Conservation (phyloP, 2,797 vertebrate genomes). For the Clarias fuscus region DNA sequence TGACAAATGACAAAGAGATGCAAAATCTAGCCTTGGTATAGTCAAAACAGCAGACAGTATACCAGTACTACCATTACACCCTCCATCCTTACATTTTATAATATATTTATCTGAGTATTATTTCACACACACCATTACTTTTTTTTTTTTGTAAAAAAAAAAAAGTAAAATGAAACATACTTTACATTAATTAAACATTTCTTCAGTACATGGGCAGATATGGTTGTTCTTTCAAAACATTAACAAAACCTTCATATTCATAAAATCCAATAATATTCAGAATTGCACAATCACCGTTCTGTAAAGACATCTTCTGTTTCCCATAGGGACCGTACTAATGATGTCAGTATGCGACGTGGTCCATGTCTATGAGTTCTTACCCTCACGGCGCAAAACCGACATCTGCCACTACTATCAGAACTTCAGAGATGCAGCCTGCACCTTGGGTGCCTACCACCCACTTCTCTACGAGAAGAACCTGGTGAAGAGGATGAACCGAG, state of each 20-base stretch:
- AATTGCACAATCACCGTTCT: not conserved
- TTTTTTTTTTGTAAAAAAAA: too few relatives aligned
- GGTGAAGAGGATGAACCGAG: conserved; percentile 79
- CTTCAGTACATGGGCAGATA: not conserved
- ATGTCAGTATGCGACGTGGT: conserved; percentile 81
- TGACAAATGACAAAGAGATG: not conserved
- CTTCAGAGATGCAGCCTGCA: conserved; percentile 78
- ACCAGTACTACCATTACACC: too few relatives aligned
- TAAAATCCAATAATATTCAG: not conserved
- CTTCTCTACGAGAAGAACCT: conserved; percentile 82
- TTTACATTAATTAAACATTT: not conserved
- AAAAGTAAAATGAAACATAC: not conserved
- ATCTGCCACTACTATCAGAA: conserved; percentile 82
- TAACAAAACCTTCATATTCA: not conserved
- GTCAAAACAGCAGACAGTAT: too few relatives aligned
- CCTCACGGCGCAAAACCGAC: conserved; percentile 75
- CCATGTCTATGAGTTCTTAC: conserved; percentile 81
- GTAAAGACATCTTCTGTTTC: not conserved
- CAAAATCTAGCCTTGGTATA: not conserved
- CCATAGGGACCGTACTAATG: conserved; percentile 77
- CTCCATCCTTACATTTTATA: too few relatives aligned
- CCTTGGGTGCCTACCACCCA: conserved; percentile 80
- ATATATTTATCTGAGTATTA: too few relatives aligned
- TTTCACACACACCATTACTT: too few relatives aligned
- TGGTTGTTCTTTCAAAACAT: too few relatives aligned